Base-by-base conservation (phyloP, 2,888 invertebrate genomes). In the Drosophila flavopinicola region DNA sequence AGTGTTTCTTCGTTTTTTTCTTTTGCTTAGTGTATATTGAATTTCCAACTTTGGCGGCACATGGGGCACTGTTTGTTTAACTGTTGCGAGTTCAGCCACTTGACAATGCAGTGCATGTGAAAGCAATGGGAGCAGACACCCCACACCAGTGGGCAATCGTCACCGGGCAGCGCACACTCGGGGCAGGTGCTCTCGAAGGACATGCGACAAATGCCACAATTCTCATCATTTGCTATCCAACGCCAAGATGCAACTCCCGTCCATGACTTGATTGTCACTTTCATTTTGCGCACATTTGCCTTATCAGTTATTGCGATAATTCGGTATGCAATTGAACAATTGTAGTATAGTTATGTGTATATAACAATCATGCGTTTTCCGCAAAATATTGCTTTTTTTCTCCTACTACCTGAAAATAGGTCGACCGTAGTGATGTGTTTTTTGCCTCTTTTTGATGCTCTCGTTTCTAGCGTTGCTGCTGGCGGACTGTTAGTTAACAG, bases 41-140 rank as follows among this genome's bases (percentile, higher is more conserved):
- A 99, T 92, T 98, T 98, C 99, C 99, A 99, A 90, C 98, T 98
- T 91, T 99, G 99, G 85, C 99, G 94, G 92, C 99, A 99, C 98
- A 99, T 99, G 64, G 97, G 97, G 87, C 97, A 97, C 92, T 96
- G 95, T 89, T 96, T 96, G 91, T 95, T 95, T 78, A 94, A 93
- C 82, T 96, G 95, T 91, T 97, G 96, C 13, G 98, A 96, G 90
- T 99, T 97, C 47, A 99, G 93, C 99, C 99, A 99, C 94, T 99
- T 99, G 90, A 98, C 97, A 88, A 99, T 99, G 92, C 99, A 99
- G 92, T 99, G 99, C 92, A 99, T 98, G 92, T 99, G 99, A 92
- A 99, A 99, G 92, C 99, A 99, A 92, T 99, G 99, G 6, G 98
- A 97, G 91, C 99, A 99, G 89, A 97, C 96, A 64, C 99, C 99